Percentiles rank a stretch among this genome's conserved stretches.
Evolutionary conservation across 2,113 vertebrate genomes (phyloP).

Genomic region (Anser cygnoides): DNA sequence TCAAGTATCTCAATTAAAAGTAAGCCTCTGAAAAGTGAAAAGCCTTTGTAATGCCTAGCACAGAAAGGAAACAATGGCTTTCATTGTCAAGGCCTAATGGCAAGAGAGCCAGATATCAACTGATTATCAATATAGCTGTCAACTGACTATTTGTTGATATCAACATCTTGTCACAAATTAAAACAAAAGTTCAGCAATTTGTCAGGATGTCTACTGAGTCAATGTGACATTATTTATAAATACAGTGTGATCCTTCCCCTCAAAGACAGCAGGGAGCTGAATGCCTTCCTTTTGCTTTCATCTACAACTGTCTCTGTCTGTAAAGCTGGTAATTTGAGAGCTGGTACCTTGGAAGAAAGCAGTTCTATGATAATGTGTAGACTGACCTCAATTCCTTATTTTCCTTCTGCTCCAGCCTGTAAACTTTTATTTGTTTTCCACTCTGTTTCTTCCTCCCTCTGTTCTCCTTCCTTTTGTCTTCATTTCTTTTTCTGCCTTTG

Average conservation of each 20-base stretch:
- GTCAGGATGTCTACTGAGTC: not conserved
- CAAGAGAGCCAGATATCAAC: not conserved
- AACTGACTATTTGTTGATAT: too few species aligned
- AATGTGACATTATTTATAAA: not conserved
- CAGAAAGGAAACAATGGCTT: not conserved
- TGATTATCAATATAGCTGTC: not conserved
- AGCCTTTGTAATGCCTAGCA: not conserved
- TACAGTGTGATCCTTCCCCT: not conserved
- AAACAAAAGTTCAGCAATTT: not conserved
- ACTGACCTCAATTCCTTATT: not conserved
- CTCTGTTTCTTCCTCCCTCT: not conserved
- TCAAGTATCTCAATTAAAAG: not conserved
- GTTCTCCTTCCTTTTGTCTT: not conserved
- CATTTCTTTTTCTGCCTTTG: not conserved
- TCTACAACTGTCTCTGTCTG: not conserved
- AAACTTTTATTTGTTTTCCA: not conserved
- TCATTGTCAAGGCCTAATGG: not conserved
- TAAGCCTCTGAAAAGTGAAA: not conserved
- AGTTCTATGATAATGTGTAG: not conserved
- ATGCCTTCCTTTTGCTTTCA: constrained; percentile 19
- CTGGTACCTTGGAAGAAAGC: not conserved
- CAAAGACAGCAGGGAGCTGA: not conserved
- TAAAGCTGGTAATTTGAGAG: constrained; percentile 3
- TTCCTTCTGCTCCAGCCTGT: not conserved
- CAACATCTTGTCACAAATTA: not conserved